Conservation (phyloP, 2,113 vertebrate genomes). For the Corydoras sp. region DNA sequence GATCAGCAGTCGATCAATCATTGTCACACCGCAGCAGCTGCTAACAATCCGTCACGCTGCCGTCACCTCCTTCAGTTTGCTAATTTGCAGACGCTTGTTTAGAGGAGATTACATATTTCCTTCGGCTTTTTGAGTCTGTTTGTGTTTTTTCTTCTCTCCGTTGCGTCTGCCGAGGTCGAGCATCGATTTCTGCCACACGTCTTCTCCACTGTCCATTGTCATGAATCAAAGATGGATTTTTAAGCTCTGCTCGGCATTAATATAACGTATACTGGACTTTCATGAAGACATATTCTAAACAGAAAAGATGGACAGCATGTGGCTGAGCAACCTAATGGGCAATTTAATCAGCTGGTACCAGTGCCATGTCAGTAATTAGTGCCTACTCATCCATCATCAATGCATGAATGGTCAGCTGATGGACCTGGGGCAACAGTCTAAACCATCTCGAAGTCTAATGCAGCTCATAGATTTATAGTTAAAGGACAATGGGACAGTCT, state of each 20-base stretch:
- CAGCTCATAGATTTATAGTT: too few species aligned
- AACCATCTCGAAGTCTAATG: neutral
- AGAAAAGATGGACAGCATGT: neutral
- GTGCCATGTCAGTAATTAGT: conserved; percentile 20
- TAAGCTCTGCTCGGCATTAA: neutral
- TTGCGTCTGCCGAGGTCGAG: neutral
- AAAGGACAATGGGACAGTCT: too few species aligned
- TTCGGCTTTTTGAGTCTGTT: neutral
- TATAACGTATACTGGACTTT: neutral
- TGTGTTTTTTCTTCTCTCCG: neutral
- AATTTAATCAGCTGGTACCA: conserved; percentile 22
- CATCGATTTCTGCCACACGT: neutral
- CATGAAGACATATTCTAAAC: neutral
- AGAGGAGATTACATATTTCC: conserved; percentile 16
- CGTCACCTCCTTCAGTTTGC: conserved; percentile 37
- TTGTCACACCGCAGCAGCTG: conserved; percentile 37
- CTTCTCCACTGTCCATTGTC: neutral
- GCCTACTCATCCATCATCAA: conserved; percentile 23
- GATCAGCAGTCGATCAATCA: conserved; percentile 47
- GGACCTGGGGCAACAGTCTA: conserved; percentile 14
- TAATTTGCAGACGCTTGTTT: conserved; percentile 44
- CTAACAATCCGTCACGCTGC: conserved; percentile 42
- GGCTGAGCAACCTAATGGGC: conserved; percentile 19
- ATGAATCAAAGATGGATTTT: neutral
- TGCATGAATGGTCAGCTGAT: conserved; percentile 23